These are phyloP conservation scores for Aptenodytes forsteri DNA, from an alignment of 2,113 vertebrate species.

Conservation along the genomic window DNA sequence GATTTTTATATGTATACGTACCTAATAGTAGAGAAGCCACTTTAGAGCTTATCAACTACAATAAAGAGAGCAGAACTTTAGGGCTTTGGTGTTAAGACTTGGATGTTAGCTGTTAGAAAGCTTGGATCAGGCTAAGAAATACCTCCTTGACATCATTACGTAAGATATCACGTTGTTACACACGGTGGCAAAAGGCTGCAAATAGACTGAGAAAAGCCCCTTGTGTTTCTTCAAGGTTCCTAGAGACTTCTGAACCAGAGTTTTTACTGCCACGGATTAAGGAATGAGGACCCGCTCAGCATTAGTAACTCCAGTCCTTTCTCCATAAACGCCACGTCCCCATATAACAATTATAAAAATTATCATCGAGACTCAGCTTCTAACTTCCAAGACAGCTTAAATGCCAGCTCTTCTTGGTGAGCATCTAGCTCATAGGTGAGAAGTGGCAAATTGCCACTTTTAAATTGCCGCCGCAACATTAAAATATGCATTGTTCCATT, in stretches of 20 bases:
- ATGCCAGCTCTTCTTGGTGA: not conserved
- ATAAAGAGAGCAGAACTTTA: not conserved
- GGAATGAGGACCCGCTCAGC: not conserved
- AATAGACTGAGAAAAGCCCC: not conserved
- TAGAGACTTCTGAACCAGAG: not conserved
- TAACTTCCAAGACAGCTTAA: rapidly evolving
- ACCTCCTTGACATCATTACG: not conserved
- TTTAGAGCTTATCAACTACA: not conserved
- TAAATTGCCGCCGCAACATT: not conserved
- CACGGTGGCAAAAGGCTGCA: not conserved
- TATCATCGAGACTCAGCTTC: not conserved
- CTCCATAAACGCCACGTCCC: not conserved
- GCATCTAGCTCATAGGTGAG: not conserved
- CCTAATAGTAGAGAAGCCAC: not conserved
- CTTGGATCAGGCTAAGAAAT: not conserved
- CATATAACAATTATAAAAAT: not conserved
- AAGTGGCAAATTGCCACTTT: not conserved
- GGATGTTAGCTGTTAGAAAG: not conserved
- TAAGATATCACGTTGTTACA: not conserved
- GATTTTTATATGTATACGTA: not conserved
- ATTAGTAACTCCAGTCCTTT: not conserved
- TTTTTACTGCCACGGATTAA: not conserved
- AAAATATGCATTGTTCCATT: rapidly evolving
- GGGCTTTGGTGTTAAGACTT: not conserved
- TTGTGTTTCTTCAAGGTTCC: not conserved